Conservation (phyloP, 2,797 vertebrate genomes). For the Sebastes elongatus region DNA sequence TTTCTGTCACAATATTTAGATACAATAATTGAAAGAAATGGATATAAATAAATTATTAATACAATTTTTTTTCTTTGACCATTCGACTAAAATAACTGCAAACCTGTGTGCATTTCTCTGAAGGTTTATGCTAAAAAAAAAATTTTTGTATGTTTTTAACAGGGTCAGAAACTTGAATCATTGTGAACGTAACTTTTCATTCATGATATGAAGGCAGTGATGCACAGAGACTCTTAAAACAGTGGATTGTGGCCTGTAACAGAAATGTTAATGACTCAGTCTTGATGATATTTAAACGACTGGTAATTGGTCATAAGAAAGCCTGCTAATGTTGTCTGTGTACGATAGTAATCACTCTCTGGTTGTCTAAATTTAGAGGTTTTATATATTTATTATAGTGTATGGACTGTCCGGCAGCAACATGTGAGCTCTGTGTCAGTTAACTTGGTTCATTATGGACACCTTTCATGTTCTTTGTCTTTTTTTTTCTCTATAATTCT, state of each 20-base stretch:
- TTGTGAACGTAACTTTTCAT: not conserved
- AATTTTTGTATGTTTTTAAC: not conserved
- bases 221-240: not conserved
- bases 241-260: not conserved
- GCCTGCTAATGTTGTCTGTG: not conserved
- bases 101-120: not conserved
- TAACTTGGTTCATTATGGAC: not conserved
- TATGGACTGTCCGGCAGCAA: not conserved
- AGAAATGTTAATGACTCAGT: not conserved
- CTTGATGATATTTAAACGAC: not conserved
- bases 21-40: not conserved
- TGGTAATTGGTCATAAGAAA: not conserved
- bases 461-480: not conserved
- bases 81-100: not conserved
- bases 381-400: conserved; percentile 10
- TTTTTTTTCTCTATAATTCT: not conserved
- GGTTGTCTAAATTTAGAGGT: not conserved
- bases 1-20: not conserved
- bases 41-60: not conserved
- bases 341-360: not conserved
- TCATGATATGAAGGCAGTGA: not conserved
- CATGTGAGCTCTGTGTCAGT: not conserved
- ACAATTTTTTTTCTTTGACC: not conserved
- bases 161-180: not conserved
- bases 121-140: not conserved